phyloP scores from a whole-genome alignment of 2,888 invertebrate genomes.

The Nymphalis c-album region DNA sequence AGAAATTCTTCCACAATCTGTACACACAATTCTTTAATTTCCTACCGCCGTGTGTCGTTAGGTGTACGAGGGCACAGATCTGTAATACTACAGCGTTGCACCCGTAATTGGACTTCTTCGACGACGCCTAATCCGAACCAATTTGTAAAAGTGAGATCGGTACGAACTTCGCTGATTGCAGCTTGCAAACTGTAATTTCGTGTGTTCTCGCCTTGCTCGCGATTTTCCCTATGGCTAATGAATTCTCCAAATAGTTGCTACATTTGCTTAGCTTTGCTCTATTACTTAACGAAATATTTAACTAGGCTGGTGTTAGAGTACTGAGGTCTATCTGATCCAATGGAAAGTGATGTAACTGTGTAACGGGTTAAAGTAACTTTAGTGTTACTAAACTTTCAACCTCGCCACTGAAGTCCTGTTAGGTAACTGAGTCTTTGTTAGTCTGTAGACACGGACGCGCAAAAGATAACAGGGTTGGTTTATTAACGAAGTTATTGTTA shows the following conservation, averaged over 20 bases:
- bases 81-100: conserved; percentile 24
- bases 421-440: conserved; percentile 5
- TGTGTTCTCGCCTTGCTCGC: conserved; percentile 8
- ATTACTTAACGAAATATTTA: not conserved
- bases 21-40: not conserved
- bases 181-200: conserved; percentile 16
- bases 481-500: conserved; percentile 1
- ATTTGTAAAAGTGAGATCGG: conserved; percentile 29
- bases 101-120: conserved; percentile 21
- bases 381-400: not conserved
- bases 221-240: not conserved
- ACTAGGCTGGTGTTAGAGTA: too few species aligned
- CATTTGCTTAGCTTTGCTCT: not conserved
- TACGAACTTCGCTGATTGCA: conserved; percentile 27
- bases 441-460: not conserved
- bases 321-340: too few species aligned
- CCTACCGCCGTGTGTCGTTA: not conserved
- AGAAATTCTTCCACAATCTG: not conserved
- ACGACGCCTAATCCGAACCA: conserved; percentile 18
- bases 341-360: not conserved
- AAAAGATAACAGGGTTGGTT: not conserved
- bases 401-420: not conserved
- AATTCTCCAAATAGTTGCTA: conserved; percentile 11
- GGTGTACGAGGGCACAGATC: conserved; percentile 7
- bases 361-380: not conserved